Conservation (phyloP, 1,140 invertebrate genomes). For the Dreissena polymorpha region DNA sequence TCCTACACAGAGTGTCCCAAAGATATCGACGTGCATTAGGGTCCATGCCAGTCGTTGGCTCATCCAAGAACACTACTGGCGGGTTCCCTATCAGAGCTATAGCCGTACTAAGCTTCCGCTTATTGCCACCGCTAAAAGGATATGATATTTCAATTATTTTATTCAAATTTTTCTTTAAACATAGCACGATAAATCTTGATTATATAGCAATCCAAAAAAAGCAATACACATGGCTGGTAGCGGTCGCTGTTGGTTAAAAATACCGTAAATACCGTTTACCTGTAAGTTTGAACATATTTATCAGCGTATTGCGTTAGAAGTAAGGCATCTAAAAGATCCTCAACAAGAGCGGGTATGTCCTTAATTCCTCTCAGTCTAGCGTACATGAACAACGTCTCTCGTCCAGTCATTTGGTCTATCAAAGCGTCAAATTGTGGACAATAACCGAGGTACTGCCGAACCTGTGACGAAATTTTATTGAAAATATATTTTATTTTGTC, state of each 20-base stretch:
- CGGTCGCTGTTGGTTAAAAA: background rate
- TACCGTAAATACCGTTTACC: slow-evolving; percentile 59
- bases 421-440: slow-evolving; percentile 83
- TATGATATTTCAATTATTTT: background rate
- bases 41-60: slow-evolving; percentile 81
- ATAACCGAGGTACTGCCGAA: slow-evolving; percentile 79
- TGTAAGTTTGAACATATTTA: slow-evolving; percentile 72
- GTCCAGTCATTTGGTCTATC: slow-evolving; percentile 79
- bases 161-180: background rate
- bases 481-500: background rate
- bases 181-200: too few species aligned
- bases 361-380: slow-evolving; percentile 85
- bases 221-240: background rate
- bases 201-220: too few species aligned
- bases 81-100: slow-evolving; percentile 88
- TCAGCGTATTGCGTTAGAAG: slow-evolving; percentile 70
- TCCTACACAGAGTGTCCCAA: slow-evolving; percentile 76
- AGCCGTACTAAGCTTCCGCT: slow-evolving; percentile 95
- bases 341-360: slow-evolving; percentile 77
- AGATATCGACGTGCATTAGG: slow-evolving; percentile 79
- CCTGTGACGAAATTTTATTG: slow-evolving; percentile 49
- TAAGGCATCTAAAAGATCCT: slow-evolving; percentile 69
- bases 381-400: slow-evolving; percentile 89
- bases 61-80: slow-evolving; percentile 79
- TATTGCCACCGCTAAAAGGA: slow-evolving; percentile 86